Percentiles rank a stretch among this genome's conserved stretches.
Evolutionary conservation across 2,113 vertebrate species (phyloP).

Genomic region (Petrocephalus microphthalmus): DNA sequence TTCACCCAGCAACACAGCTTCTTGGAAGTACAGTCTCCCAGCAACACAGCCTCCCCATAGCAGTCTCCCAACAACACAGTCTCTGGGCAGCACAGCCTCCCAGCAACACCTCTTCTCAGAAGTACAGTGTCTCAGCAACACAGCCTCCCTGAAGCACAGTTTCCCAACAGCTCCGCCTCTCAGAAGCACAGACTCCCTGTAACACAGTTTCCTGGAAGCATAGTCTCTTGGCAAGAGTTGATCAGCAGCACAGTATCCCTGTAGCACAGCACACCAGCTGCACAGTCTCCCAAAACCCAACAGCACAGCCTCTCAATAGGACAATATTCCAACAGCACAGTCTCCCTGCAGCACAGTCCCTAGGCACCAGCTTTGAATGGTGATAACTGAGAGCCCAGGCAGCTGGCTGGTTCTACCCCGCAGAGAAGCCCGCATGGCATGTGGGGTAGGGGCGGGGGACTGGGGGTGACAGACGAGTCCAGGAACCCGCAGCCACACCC

Average conservation of each 20-base stretch:
- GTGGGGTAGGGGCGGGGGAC: background rate
- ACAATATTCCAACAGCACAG: background rate
- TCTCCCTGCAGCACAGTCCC: background rate
- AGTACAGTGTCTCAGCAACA: background rate
- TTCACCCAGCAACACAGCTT: background rate
- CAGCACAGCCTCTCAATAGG: too few relatives aligned
- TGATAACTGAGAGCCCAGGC: background rate
- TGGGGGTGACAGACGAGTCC: background rate
- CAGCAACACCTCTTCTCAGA: background rate
- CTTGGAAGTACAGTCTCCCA: background rate
- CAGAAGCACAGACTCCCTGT: background rate
- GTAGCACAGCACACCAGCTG: too few relatives aligned
- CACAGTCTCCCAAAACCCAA: too few relatives aligned
- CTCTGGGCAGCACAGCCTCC: background rate
- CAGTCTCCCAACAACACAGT: background rate
- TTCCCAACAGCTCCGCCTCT: background rate
- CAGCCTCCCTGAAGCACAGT: background rate
- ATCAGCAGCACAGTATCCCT: too few relatives aligned
- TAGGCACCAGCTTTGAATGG: background rate
- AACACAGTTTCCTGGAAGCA: background rate
- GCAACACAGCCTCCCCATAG: background rate
- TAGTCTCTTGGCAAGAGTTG: too few relatives aligned
- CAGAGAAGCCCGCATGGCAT: background rate
- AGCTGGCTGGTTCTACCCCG: background rate
- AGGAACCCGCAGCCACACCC: slow-evolving; percentile 9